Evolutionary conservation across 2,888 invertebrate genomes (phyloP).

Genomic region (Artemia sp.): DNA sequence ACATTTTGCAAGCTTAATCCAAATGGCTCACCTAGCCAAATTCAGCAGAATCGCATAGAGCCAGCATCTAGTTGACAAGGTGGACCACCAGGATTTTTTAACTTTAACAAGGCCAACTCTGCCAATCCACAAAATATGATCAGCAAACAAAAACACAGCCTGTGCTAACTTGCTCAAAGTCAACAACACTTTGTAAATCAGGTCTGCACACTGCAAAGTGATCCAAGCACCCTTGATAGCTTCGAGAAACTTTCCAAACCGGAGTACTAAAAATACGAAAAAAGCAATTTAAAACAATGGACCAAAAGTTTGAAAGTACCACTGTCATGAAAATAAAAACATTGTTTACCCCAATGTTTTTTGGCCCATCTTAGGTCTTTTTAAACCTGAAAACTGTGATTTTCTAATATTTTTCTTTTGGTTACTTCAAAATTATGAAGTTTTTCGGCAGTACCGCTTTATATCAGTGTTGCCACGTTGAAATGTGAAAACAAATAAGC

Average conservation of each 20-base stretch:
- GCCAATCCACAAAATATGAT: slow-evolving; percentile 71
- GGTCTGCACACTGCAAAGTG: slow-evolving; percentile 52
- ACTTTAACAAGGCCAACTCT: slow-evolving; percentile 45
- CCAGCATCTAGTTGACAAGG: slow-evolving; percentile 52
- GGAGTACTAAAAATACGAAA: slow-evolving; percentile 46
- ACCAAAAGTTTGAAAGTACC: slow-evolving; percentile 20
- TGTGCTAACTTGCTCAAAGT: slow-evolving; percentile 62
- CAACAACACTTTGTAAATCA: slow-evolving; percentile 48
- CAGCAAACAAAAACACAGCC: slow-evolving; percentile 59
- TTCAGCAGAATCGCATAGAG: slow-evolving; percentile 61
- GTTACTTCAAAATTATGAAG: no score
- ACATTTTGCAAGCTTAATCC: background rate
- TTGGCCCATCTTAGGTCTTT: no score
- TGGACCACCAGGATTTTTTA: slow-evolving; percentile 57
- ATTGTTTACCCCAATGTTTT: background rate
- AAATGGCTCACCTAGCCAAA: slow-evolving; percentile 34
- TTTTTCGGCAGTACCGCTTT: no score
- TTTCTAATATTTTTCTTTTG: no score
- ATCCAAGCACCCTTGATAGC: slow-evolving; percentile 52
- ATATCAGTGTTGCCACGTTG: no score
- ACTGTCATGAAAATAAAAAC: slow-evolving; percentile 14
- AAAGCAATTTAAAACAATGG: slow-evolving; percentile 27
- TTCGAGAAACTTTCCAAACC: slow-evolving; percentile 69
- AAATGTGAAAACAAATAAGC: no score
- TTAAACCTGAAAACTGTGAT: no score